Conservation (phyloP, 2,888 invertebrate species). For the Eilema depressum region DNA sequence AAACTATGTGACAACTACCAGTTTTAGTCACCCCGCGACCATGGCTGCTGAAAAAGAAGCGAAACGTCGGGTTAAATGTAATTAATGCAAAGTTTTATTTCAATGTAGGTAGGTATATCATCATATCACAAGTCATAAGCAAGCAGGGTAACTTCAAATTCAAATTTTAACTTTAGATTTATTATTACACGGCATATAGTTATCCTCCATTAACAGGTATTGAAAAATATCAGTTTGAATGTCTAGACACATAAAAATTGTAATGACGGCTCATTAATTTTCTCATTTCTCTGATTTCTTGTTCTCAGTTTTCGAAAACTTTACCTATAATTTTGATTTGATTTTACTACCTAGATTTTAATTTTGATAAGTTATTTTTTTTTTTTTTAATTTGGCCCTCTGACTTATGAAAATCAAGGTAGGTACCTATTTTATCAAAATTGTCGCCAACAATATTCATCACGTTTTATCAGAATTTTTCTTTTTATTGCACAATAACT, state of each 20-base stretch:
- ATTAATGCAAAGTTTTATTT: no score
- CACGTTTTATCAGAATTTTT: background rate
- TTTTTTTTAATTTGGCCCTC: background rate
- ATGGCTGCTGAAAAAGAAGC: no score
- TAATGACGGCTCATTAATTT: background rate
- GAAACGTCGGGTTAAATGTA: no score
- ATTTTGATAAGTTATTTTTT: no score
- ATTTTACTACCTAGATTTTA: background rate
- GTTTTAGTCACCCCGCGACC: no score
- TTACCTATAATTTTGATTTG: background rate
- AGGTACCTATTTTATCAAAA: background rate
- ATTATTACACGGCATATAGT: no score
- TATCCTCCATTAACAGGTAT: no score
- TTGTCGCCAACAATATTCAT: background rate
- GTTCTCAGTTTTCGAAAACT: background rate
- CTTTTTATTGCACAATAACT: constrained; percentile 14
- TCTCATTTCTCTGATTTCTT: background rate
- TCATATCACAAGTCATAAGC: no score
- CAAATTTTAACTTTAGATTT: no score
- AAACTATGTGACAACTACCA: no score
- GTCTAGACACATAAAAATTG: background rate
- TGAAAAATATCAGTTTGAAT: no score
- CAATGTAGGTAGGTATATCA: background rate
- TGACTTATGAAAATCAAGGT: background rate
- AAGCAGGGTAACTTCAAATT: background rate